phyloP scores from a whole-genome alignment of 2,888 invertebrate species.

The Conomelus anceps region DNA sequence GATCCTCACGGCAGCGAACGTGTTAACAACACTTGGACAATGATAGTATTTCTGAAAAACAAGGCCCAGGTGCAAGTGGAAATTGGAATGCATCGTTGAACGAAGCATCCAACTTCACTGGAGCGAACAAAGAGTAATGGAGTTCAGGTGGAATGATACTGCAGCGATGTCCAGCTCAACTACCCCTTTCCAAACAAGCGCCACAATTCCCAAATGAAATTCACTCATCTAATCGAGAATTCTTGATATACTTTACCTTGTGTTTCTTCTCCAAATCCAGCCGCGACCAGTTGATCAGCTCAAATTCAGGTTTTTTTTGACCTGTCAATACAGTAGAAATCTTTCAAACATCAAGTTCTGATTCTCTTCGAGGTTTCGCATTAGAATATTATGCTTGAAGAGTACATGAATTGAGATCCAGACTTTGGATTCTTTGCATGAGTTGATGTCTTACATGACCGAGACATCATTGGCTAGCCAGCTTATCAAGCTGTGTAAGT shows the following conservation, averaged over 20 bases:
- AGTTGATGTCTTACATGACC: too few species aligned
- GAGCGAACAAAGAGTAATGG: background rate
- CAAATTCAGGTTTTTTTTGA: too few species aligned
- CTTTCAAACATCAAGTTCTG: too few species aligned
- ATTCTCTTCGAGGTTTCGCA: too few species aligned
- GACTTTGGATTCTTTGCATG: too few species aligned
- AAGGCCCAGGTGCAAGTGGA: background rate
- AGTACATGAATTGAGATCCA: too few species aligned
- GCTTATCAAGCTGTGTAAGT: too few species aligned
- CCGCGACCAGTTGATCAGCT: too few species aligned
- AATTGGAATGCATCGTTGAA: background rate
- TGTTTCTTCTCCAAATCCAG: background rate
- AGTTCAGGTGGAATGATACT: background rate
- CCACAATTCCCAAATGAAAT: background rate
- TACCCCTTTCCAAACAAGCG: background rate
- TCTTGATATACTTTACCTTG: background rate
- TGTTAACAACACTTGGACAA: background rate
- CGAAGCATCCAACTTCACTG: background rate
- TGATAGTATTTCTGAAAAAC: background rate
- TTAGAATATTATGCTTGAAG: too few species aligned
- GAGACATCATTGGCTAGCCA: too few species aligned
- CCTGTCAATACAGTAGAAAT: too few species aligned
- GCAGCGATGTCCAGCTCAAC: background rate
- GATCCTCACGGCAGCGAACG: background rate
- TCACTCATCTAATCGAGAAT: background rate